Evolutionary conservation across 1,140 invertebrate species (phyloP).

Genomic region (Leptopilina clavipes): DNA sequence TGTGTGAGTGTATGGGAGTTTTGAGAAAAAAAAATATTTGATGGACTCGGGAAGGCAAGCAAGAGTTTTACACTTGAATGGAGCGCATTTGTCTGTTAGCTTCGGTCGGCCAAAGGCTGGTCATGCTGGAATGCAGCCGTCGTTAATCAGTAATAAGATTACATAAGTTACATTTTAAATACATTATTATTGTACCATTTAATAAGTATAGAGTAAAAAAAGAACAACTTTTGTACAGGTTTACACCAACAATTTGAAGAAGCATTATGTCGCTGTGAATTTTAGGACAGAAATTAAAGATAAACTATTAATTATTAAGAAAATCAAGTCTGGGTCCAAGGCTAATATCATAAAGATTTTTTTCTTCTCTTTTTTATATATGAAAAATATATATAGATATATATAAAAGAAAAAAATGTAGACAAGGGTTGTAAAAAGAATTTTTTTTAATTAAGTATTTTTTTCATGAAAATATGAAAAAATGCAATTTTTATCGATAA

Average conservation of each 20-base stretch:
- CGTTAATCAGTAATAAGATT: conserved; percentile 74
- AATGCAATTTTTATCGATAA: neutral
- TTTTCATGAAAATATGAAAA: no score
- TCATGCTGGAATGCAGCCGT: conserved; percentile 74
- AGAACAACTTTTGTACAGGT: conserved; percentile 74
- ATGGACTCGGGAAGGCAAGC: conserved; percentile 47
- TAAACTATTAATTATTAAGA: neutral
- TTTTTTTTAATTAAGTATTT: no score
- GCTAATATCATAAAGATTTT: conserved; percentile 36
- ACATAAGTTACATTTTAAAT: conserved; percentile 75
- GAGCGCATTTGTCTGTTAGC: conserved; percentile 76
- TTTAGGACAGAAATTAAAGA: conserved; percentile 64
- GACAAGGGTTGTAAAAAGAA: no score
- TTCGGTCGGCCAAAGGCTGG: conserved; percentile 73
- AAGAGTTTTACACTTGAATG: conserved; percentile 66
- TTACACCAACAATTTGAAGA: conserved; percentile 65
- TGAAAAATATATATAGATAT: no score
- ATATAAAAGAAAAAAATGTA: conserved; percentile 36
- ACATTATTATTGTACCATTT: conserved; percentile 73
- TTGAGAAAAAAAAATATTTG: conserved; percentile 29
- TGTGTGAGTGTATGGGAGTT: conserved; percentile 57
- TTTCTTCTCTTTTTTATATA: conserved; percentile 40
- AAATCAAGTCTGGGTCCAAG: conserved; percentile 20
- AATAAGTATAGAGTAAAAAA: conserved; percentile 69
- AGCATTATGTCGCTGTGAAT: conserved; percentile 66